Conservation (phyloP, 2,113 vertebrate genomes). For the Cyprinus carpio region DNA sequence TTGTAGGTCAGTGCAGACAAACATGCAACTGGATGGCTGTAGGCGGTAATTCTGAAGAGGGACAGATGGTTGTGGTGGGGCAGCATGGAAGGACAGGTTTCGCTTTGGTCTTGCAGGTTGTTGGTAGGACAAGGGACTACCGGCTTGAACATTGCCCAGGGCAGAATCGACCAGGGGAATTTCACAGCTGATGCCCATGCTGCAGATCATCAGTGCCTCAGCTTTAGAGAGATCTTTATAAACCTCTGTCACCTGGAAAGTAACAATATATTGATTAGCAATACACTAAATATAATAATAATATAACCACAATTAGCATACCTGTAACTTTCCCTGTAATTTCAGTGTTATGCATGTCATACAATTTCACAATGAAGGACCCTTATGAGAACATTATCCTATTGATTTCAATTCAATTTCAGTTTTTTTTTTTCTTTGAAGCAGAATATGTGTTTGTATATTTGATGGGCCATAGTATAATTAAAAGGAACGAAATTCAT, state of each 20-base stretch:
- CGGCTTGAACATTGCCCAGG: neutral
- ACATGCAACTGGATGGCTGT: neutral
- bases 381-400: neutral
- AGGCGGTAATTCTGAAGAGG: neutral
- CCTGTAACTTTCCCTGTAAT: too few relatives aligned
- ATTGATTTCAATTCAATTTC: too few relatives aligned
- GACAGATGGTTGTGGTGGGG: neutral
- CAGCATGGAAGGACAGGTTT: neutral
- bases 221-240: neutral
- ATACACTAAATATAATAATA: too few relatives aligned
- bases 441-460: too few relatives aligned
- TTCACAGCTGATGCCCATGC: too few relatives aligned
- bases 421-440: too few relatives aligned
- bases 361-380: too few relatives aligned
- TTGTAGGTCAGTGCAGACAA: conserved; percentile 23
- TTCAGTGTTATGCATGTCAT: too few relatives aligned
- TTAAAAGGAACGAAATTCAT: too few relatives aligned
- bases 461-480: too few relatives aligned
- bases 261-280: neutral
- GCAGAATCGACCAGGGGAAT: too few relatives aligned
- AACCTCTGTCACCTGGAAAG: conserved; percentile 1
- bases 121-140: conserved; percentile 22
- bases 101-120: neutral
- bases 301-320: neutral
- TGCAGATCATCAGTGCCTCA: neutral